Evolutionary conservation across 2,888 invertebrate species (phyloP).

Genomic region (Caenorhabditis uteleia): DNA sequence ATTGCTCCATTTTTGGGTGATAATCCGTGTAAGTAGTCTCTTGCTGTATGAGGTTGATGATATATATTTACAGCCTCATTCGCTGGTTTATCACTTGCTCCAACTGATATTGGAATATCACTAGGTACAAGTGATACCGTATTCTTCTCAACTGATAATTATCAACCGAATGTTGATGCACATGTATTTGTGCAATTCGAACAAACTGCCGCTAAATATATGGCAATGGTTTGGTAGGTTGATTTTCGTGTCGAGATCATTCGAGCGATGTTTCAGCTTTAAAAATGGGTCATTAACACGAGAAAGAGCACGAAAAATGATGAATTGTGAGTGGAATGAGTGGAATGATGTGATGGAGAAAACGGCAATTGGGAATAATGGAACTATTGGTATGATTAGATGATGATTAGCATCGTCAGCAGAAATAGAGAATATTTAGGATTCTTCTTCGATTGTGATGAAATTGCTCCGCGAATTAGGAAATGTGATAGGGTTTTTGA

Average conservation of each 20-base stretch:
- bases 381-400: constrained; percentile 77
- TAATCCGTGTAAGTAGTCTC: constrained; percentile 78
- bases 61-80: constrained; percentile 70
- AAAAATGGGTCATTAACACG: constrained; percentile 92
- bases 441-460: constrained; percentile 72
- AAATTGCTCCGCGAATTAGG: constrained; percentile 72
- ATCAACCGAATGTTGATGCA: constrained; percentile 69
- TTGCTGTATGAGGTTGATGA: neutral
- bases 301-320: constrained; percentile 81
- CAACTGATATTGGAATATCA: constrained; percentile 80
- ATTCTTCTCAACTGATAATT: constrained; percentile 72
- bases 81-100: constrained; percentile 80
- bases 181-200: constrained; percentile 86
- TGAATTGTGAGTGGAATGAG: constrained; percentile 84
- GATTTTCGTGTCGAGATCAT: neutral
- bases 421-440: constrained; percentile 72
- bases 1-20: constrained; percentile 92
- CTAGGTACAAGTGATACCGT: constrained; percentile 90
- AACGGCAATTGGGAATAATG: constrained; percentile 80
- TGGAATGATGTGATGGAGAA: constrained; percentile 72
- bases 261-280: constrained; percentile 73
- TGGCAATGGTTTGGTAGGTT: constrained; percentile 85
- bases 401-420: too few species aligned
- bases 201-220: constrained; percentile 76
- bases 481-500: constrained; percentile 78